Conservation (phyloP, 2,113 vertebrate genomes). For the Larimichthys polyactis region DNA sequence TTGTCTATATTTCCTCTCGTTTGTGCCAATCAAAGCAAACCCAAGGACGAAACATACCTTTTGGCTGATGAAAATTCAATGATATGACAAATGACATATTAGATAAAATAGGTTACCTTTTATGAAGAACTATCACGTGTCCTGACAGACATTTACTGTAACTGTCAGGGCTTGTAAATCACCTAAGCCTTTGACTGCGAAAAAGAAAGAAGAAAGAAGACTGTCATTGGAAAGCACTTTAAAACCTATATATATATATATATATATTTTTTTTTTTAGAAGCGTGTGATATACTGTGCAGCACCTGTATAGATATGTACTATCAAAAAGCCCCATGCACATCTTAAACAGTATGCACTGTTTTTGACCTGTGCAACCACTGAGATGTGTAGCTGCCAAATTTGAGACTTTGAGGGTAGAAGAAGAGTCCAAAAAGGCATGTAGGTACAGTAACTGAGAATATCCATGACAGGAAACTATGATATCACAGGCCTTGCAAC, state of each 20-base stretch:
- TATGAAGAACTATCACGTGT: slow-evolving; percentile 47
- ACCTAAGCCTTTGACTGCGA: slow-evolving; percentile 11
- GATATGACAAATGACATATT: slow-evolving; percentile 63
- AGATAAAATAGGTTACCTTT: slow-evolving; percentile 36
- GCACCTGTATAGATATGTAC: not conserved
- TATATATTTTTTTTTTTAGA: slow-evolving; percentile 22
- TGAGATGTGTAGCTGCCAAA: slow-evolving; percentile 29
- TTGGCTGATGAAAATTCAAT: slow-evolving; percentile 54
- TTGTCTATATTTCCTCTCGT: slow-evolving; percentile 57
- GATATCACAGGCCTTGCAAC: not conserved
- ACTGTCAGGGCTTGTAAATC: slow-evolving; percentile 49
- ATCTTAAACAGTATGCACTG: slow-evolving; percentile 28
- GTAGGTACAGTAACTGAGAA: slow-evolving; percentile 41
- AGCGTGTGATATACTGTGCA: not conserved
- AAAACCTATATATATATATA: not conserved
- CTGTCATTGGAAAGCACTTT: slow-evolving; percentile 6
- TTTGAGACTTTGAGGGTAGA: slow-evolving; percentile 12
- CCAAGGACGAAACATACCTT: slow-evolving; percentile 41
- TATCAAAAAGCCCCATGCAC: not conserved
- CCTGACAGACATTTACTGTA: slow-evolving; percentile 39
- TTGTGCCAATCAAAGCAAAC: slow-evolving; percentile 69
- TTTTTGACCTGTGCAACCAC: slow-evolving; percentile 36
- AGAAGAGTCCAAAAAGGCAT: slow-evolving; percentile 35
- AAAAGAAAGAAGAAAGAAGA: not conserved
- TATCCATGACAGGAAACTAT: slow-evolving; percentile 51